Evolutionary conservation across 2,113 vertebrate genomes (phyloP).

Genomic region (Ophiodon elongatus): DNA sequence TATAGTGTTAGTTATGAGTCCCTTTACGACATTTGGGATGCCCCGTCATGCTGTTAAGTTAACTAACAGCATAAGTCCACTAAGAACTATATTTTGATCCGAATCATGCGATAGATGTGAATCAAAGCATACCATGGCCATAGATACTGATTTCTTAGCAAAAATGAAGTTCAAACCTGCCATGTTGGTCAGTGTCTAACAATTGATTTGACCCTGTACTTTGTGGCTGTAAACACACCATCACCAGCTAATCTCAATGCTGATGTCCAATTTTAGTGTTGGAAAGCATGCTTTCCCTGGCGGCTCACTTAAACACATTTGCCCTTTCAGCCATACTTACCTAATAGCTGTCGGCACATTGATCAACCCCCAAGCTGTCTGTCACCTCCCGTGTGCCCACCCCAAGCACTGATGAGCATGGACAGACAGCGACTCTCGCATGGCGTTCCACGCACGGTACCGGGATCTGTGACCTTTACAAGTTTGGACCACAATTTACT

Average conservation of each 20-base stretch:
- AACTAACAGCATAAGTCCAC: too few species aligned
- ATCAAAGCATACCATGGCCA: not conserved
- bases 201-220: constrained; percentile 13
- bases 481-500: constrained; percentile 75
- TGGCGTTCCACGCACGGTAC: constrained; percentile 55
- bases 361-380: constrained; percentile 85
- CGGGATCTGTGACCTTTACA: constrained; percentile 76
- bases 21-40: not conserved
- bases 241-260: constrained; percentile 39
- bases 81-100: not conserved
- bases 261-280: constrained; percentile 55
- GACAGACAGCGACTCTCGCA: constrained; percentile 74
- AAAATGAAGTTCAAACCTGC: not conserved
- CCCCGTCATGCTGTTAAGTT: not conserved
- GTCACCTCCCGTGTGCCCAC: constrained; percentile 76
- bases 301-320: constrained; percentile 77
- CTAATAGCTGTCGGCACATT: constrained; percentile 85
- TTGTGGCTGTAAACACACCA: constrained; percentile 30
- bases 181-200: not conserved
- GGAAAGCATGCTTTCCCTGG: constrained; percentile 56
- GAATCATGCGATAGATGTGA: not conserved
- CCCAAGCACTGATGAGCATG: constrained; percentile 76
- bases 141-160: not conserved
- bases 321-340: constrained; percentile 86
- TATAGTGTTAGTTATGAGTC: not conserved